Base-by-base conservation (phyloP, 2,797 vertebrate genomes). In the Brachyrhaphis roseni region DNA sequence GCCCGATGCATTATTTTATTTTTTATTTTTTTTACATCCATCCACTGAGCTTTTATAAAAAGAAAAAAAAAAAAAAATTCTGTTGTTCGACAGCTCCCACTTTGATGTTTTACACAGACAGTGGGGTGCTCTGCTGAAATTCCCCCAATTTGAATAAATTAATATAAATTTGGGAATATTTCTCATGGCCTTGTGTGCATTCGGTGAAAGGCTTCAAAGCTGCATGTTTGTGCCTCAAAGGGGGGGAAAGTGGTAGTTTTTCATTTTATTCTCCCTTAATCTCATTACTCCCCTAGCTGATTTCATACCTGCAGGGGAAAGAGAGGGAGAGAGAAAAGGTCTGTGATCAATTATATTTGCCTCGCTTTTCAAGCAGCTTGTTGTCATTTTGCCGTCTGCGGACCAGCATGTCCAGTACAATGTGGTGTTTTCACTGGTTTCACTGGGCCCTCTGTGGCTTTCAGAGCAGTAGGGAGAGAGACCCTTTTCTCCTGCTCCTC, bases 361-460 rank as follows among this genome's bases (percentile, higher is more conserved):
- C 93, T 96, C 93, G 93, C 91, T 94, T 96, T 95, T 92, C 90
- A 93, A 94, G 92, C 87, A 78, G 87, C 95, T 96, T 96, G 94
- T 96, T 96, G 96, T 97, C 95, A 92, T 97, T 97, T 96, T 96
- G 96, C 97, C 97, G 96, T 97, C 97, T 96, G 96, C 94, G 93
- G 95, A 95, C 96, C 94, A 96, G 96, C 96, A 94, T 94, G 95
- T 95, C 91, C 93, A 91, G 92, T 93, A 95, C 96, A 96, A 96
- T 95, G 93, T 94, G 93, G 78, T 95, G 96, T 90, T 96, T 97
- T 97, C 95, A 95, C 80, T 4, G 76, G 93, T 96, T 97, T 97
- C 95, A 95, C 79, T 4, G 76, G 93, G 92, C 81, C 13, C 93
- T 88, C 91, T 88, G 93, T 95, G 95, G 95, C 95, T 94, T 93